Evolutionary conservation across 2,888 invertebrate species (phyloP), one percentile per base, ranked within the genome.

Genomic region (Cephus pulcher): DNA sequence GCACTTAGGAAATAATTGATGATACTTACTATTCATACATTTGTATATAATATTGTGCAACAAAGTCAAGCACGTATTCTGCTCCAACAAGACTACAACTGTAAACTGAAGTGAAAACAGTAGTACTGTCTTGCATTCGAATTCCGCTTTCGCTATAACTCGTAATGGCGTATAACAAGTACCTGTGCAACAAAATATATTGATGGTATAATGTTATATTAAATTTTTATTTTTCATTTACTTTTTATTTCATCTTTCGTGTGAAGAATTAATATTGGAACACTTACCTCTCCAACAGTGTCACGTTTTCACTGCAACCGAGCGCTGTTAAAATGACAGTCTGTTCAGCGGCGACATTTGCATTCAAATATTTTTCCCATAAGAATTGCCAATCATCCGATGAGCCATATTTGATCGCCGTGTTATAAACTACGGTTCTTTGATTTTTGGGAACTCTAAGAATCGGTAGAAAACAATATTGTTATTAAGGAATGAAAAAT

Each of bases 371-470:
- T 84, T 94, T 91, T 4, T 93, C 85, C 94, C 95, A 95, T 69
- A 96, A 92, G 89, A 95, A 95, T 56, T 95, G 93, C 94, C 96
- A 97, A 87, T 96, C 96, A 0, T 92, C 92, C 33, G 93, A 91
- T 0, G 94, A 94, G 71, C 96, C 96, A 79, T 94, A 90, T 77
- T 93, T 93, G 0, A 97, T 88, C 32, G 94, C 95, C 11, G 92
- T 91, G 87, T 95, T 95, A 89, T 95, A 95, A 0, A 95, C 95
- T 0, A 94, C 91, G 0, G 93, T 90, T 75, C 95, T 94, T 37
- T 95, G 93, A 88, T 95, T 95, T 15, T 93, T 93, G 0, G 95
- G 94, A 75, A 96, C 94, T 1, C 95, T 95, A 88, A 11, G 89
- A 23, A 40, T 40, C 15, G 15, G 15, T 40, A 15, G 1, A 6